These are phyloP conservation scores for Melipona beecheii DNA, from an alignment of 2,888 invertebrate species.

Conservation along the genomic window DNA sequence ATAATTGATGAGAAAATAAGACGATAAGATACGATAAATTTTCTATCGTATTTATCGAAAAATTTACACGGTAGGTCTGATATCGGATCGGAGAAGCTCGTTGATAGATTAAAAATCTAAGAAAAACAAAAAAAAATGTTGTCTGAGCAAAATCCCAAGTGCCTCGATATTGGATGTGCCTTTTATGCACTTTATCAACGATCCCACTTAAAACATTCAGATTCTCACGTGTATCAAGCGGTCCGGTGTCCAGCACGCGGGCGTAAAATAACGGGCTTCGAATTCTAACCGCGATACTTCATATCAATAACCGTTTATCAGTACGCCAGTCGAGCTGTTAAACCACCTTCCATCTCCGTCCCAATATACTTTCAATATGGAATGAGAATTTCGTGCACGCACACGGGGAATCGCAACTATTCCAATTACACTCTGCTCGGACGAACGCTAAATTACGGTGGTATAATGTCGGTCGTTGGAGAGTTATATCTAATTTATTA, in stretches of 20 bases:
- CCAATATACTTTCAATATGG: background rate
- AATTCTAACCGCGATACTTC: constrained; percentile 32
- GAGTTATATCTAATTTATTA: background rate
- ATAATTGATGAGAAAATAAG: background rate
- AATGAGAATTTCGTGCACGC: constrained; percentile 23
- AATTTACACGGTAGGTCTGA: background rate
- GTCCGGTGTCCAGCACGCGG: constrained; percentile 16
- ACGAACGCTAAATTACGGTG: background rate
- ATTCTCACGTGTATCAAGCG: constrained; percentile 22
- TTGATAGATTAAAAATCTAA: background rate
- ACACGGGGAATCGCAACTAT: background rate
- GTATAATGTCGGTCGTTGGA: background rate
- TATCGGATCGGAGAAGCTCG: background rate
- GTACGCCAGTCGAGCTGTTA: constrained; percentile 10
- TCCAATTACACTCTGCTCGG: background rate
- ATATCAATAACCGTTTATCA: constrained; percentile 44
- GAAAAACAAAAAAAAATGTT: background rate
- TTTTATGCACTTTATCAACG: background rate
- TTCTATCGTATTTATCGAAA: background rate
- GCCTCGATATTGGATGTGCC: background rate
- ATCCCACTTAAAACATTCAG: constrained; percentile 32
- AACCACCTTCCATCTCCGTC: background rate
- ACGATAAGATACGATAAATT: background rate
- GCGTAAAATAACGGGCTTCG: constrained; percentile 40
- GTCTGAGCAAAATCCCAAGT: background rate